Base-by-base conservation (phyloP, 2,888 invertebrate species). In the Seira musarum region DNA sequence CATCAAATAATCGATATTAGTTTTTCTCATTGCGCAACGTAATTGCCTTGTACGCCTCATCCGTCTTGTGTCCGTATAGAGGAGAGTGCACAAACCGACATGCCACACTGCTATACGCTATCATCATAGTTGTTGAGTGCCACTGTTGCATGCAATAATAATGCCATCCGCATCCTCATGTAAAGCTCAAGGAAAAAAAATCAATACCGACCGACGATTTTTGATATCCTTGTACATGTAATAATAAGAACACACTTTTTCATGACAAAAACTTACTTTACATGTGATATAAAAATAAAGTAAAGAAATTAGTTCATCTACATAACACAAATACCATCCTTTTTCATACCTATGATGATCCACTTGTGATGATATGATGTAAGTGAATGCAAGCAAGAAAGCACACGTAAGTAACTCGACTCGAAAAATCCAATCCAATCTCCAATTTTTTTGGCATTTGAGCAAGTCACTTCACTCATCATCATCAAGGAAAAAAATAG, bases 391-490 rank as follows among this genome's bases (percentile, higher is more conserved):
- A 30, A 30, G 30, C n/a, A n/a, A n/a, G n/a, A n/a, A n/a, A n/a
- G n/a, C 69, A 40, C 22, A 64, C 75, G 64, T 65, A 21, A 65
- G 49, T 69, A 71, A 30, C 30, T 30, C 30, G 30, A 30, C 30
- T 30, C 30, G 3, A 30, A n/a, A n/a, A n/a, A 30, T 30, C 30
- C 30, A 30, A 30, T 30, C 30, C 30, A 30, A 30, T 72, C 71
- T 67, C 72, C 72, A 72, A 61, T 78, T 78, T 72, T 76, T 78
- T 78, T 78, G 78, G 72, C 78, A 78, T 72, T 78, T 78, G 78
- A 78, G 72, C 78, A 72, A 78, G 66, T 70, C 67, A 78, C 78
- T 72, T 78, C 78, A 78, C 78, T 78, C 78, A 72, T 78, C 78
- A 78, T 30, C 30, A 30, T 30, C 30, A 30, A 8, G 30, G 30